Evolutionary conservation across 2,888 invertebrate species (phyloP).

Genomic region (Nesidiocoris tenuis): DNA sequence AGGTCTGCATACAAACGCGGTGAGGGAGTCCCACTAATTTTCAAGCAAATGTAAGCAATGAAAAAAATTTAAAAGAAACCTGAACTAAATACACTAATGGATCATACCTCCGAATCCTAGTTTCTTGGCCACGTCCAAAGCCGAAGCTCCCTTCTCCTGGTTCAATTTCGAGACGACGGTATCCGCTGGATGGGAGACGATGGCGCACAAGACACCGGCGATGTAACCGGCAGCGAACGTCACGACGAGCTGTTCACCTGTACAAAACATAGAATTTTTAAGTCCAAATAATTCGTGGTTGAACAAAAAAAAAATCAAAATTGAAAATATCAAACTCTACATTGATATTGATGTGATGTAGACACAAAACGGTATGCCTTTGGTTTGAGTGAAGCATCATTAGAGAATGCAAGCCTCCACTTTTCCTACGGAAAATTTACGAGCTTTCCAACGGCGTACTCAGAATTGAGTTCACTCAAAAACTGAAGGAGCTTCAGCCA

Average conservation of each 20-base stretch:
- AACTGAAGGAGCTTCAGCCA: no score
- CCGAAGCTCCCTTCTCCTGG: constrained; percentile 79
- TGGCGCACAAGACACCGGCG: constrained; percentile 97
- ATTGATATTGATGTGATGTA: neutral
- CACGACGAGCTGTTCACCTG: constrained; percentile 84
- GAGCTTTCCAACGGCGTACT: no score
- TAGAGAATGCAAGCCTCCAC: neutral
- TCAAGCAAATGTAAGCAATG: no score
- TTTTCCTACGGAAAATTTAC: no score
- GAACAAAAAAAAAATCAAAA: no score
- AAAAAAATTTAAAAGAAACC: no score
- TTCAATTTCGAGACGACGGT: constrained; percentile 96
- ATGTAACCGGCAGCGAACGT: constrained; percentile 93
- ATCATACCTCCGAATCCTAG: constrained; percentile 61
- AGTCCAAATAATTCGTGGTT: no score
- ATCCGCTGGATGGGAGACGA: constrained; percentile 98
- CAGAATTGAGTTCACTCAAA: no score
- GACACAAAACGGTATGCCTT: neutral
- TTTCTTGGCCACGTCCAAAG: constrained; percentile 69
- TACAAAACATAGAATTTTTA: neutral
- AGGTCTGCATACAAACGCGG: no score
- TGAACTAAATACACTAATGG: no score
- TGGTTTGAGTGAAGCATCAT: neutral
- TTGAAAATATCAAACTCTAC: no score
- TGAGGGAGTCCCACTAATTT: no score